Conservation (phyloP, 2,113 vertebrate genomes). For the Hipposideros armiger region DNA sequence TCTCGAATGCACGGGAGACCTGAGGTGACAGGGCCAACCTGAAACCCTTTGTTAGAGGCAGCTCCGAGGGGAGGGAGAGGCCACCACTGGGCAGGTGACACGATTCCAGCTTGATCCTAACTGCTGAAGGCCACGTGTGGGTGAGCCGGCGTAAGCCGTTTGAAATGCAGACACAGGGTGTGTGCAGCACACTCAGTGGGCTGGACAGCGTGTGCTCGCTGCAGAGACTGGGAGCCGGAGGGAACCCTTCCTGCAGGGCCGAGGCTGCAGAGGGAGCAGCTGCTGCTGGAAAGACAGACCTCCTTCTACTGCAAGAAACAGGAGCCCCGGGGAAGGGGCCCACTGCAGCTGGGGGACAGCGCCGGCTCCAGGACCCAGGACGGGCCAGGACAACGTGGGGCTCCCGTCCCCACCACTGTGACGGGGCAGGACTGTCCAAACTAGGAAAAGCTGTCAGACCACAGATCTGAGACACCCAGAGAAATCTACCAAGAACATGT, state of each 20-base stretch:
- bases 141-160: not conserved
- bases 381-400: too few relatives aligned
- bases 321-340: not conserved
- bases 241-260: not conserved
- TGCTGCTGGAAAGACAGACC: not conserved
- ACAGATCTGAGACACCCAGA: not conserved
- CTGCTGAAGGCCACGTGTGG: not conserved
- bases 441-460: not conserved
- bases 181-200: not conserved
- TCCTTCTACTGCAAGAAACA: not conserved
- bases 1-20: not conserved
- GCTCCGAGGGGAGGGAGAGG: not conserved
- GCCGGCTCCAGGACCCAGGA: too few relatives aligned
- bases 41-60: not conserved
- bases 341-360: not conserved
- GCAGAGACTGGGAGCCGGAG: too few relatives aligned
- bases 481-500: not conserved
- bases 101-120: not conserved
- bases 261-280: not conserved
- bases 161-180: not conserved
- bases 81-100: not conserved
- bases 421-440: not conserved
- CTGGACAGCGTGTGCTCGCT: not conserved
- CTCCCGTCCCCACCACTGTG: not conserved
- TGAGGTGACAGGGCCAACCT: not conserved